Conservation (phyloP, 2,113 vertebrate species). For the Noturus placidus region DNA sequence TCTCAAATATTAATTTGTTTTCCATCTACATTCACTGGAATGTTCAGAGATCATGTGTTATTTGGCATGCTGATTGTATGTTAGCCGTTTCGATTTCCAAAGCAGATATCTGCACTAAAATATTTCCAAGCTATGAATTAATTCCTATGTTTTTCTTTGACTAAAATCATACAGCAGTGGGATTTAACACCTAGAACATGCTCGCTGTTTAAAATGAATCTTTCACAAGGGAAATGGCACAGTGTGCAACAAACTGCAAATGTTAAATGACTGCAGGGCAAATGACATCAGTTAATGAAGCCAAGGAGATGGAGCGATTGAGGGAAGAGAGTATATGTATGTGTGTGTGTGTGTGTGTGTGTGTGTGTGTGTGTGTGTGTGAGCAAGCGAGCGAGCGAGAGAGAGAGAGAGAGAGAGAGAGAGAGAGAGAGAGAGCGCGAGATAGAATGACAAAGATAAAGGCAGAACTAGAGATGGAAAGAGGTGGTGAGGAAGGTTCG, state of each 20-base stretch:
- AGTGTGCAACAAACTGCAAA: constrained; percentile 43
- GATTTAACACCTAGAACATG: constrained; percentile 19
- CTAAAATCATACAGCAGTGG: background rate
- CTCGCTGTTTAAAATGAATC: constrained; percentile 17
- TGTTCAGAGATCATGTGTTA: background rate
- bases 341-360: background rate
- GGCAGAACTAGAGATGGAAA: background rate
- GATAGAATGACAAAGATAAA: background rate
- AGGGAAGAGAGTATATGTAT: constrained; percentile 18
- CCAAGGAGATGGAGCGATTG: constrained; percentile 49
- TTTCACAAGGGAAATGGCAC: constrained; percentile 39
- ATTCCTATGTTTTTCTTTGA: constrained; percentile 1
- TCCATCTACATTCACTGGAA: background rate
- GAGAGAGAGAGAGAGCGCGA: background rate
- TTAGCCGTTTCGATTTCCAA: background rate
- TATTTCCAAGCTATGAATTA: background rate
- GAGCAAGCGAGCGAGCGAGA: too few relatives aligned
- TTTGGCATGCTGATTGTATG: background rate
- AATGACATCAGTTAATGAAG: constrained; percentile 55
- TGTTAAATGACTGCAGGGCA: constrained; percentile 48
- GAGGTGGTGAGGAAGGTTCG: background rate
- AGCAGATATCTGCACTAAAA: background rate
- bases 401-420: background rate
- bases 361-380: background rate
- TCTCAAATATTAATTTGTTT: background rate